Percentiles rank a stretch among this genome's conserved stretches.
These are phyloP conservation scores for Myioborus melanocephalus DNA, from an alignment of 2,797 vertebrate species.

Conservation along the genomic window DNA sequence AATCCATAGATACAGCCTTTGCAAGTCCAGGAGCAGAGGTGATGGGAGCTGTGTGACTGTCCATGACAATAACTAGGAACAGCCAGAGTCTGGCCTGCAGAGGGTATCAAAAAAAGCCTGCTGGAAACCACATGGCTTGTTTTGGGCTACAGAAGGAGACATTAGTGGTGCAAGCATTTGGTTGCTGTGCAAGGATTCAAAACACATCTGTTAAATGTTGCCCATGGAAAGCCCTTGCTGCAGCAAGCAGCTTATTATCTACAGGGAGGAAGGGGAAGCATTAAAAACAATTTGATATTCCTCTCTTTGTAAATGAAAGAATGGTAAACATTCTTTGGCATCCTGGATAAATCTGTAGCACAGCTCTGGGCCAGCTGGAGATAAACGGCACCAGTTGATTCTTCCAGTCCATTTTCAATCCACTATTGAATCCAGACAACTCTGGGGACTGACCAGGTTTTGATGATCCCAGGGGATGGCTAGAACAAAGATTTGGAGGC, in stretches of 20 bases:
- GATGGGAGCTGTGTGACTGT: not conserved
- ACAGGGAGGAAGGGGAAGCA: conserved; percentile 3
- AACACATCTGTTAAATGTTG: conserved; percentile 26
- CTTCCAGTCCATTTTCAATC: not conserved
- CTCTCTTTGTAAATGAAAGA: not conserved
- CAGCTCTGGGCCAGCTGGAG: not conserved
- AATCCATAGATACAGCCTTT: not conserved
- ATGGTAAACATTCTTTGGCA: not conserved
- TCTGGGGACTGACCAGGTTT: not conserved
- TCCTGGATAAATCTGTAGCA: not conserved
- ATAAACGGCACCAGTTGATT: rapidly evolving
- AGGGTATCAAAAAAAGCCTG: not conserved
- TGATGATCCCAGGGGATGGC: not conserved
- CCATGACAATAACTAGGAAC: not conserved
- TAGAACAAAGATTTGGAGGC: not conserved
- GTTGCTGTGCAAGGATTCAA: not conserved
- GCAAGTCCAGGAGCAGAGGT: not conserved
- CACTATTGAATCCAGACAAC: not conserved
- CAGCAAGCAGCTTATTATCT: not conserved
- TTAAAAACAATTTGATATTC: not conserved
- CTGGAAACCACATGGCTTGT: not conserved
- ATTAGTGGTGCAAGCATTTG: not conserved
- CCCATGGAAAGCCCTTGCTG: not conserved
- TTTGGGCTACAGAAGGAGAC: not conserved
- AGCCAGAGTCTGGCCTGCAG: not conserved